phyloP scores from a whole-genome alignment of 2,797 vertebrate genomes.

The Acridotheres tristis region DNA sequence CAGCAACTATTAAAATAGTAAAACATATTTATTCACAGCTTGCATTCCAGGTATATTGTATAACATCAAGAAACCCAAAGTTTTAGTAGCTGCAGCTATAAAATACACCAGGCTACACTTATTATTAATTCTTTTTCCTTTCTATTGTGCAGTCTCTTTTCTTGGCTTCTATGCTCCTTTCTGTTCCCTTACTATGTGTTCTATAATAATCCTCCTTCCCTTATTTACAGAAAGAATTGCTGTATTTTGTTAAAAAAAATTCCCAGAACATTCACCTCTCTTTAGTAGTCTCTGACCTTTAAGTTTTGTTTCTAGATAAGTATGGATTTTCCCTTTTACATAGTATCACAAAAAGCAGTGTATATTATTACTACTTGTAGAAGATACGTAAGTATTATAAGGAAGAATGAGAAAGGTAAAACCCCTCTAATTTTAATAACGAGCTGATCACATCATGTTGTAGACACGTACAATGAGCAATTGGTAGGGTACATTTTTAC shows the following conservation, averaged over 20 bases:
- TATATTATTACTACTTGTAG: background rate
- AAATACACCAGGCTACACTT: background rate
- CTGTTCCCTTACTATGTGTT: background rate
- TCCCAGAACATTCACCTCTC: background rate
- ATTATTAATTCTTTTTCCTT: background rate
- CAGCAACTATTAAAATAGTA: conserved; percentile 83
- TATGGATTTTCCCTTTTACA: background rate
- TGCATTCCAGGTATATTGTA: background rate
- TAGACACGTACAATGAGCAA: background rate
- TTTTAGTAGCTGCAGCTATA: background rate
- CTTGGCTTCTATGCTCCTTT: background rate
- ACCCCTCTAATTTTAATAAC: background rate
- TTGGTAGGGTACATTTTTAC: background rate
- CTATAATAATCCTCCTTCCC: background rate
- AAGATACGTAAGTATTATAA: background rate
- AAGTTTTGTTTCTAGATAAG: background rate
- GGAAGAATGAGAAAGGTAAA: background rate
- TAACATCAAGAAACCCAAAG: background rate
- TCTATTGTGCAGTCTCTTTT: background rate
- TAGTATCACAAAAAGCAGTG: background rate
- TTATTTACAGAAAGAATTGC: background rate
- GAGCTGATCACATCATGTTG: background rate
- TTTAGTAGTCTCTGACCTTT: background rate
- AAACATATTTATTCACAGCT: conserved; percentile 19
- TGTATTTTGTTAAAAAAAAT: background rate